These are phyloP conservation scores for Teleogryllus occipitalis DNA, from an alignment of 1,140 invertebrate genomes.

Conservation along the genomic window DNA sequence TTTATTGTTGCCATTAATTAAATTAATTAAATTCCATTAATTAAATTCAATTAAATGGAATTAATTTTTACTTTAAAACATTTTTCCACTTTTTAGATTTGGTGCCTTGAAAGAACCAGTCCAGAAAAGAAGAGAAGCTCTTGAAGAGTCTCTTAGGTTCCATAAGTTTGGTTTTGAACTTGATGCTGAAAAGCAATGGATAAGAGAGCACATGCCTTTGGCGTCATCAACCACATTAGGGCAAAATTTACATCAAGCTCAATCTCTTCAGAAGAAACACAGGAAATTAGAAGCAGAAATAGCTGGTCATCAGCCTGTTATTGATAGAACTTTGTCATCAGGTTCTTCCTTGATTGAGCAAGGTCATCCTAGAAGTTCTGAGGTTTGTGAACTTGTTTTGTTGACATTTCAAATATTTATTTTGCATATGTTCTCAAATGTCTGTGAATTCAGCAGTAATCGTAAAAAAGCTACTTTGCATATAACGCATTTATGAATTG, in stretches of 20 bases:
- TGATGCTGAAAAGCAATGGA: constrained; percentile 91
- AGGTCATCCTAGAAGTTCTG: constrained; percentile 48
- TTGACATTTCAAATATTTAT: neutral
- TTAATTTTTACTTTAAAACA: neutral
- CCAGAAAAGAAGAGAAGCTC: constrained; percentile 55
- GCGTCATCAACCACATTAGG: constrained; percentile 67
- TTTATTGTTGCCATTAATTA: constrained; percentile 8
- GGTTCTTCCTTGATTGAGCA: constrained; percentile 61
- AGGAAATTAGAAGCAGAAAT: constrained; percentile 84
- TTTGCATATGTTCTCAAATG: neutral
- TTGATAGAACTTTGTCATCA: constrained; percentile 67
- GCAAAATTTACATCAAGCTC: constrained; percentile 82
- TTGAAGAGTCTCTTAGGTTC: constrained; percentile 77
- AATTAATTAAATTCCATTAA: too few relatives aligned
- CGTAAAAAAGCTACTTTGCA: neutral
- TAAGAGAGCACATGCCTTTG: constrained; percentile 76
- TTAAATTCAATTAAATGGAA: neutral
- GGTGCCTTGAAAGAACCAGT: constrained; percentile 54
- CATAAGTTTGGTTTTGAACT: constrained; percentile 94
- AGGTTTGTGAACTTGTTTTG: neutral
- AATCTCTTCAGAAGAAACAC: constrained; percentile 88
- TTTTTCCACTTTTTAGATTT: constrained; percentile 35
- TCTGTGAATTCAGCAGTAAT: too few relatives aligned
- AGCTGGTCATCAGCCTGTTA: constrained; percentile 67
- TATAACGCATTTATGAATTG: too few relatives aligned